These are phyloP conservation scores for Acanthisitta chloris DNA, from an alignment of 2,113 vertebrate species.

Conservation along the genomic window DNA sequence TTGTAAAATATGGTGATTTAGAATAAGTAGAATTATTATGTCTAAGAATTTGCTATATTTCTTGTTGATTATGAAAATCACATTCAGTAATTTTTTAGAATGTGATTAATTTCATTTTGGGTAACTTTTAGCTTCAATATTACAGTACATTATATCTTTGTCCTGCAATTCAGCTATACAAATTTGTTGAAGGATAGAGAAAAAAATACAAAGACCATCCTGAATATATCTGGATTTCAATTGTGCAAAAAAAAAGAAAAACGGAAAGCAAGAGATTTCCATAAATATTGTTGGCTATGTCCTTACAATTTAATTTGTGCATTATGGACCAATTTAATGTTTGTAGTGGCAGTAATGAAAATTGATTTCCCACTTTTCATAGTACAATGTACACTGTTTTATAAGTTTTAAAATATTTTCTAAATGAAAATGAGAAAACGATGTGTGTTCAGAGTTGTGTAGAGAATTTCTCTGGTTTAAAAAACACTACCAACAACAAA, in stretches of 20 bases:
- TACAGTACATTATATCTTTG: rapidly evolving
- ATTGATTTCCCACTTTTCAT: neutral
- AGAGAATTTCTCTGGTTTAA: neutral
- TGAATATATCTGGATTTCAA: neutral
- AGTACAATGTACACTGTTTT: neutral
- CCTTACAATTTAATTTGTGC: neutral
- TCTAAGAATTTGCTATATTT: neutral
- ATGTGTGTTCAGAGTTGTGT: neutral
- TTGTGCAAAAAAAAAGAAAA: neutral
- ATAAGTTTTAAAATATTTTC: neutral
- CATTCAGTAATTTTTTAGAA: neutral
- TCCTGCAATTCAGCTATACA: neutral
- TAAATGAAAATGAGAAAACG: neutral
- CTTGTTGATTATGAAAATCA: neutral
- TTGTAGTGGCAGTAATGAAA: neutral
- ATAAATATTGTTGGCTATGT: neutral
- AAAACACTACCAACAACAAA: neutral
- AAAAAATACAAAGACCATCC: neutral
- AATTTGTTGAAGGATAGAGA: neutral
- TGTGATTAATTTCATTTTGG: neutral
- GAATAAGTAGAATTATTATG: neutral
- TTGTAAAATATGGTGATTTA: neutral
- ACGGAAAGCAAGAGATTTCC: neutral
- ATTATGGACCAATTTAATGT: neutral
- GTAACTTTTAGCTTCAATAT: neutral